Evolutionary conservation across 2,797 vertebrate species (phyloP).

Genomic region (Neosilurus mollespiculum): DNA sequence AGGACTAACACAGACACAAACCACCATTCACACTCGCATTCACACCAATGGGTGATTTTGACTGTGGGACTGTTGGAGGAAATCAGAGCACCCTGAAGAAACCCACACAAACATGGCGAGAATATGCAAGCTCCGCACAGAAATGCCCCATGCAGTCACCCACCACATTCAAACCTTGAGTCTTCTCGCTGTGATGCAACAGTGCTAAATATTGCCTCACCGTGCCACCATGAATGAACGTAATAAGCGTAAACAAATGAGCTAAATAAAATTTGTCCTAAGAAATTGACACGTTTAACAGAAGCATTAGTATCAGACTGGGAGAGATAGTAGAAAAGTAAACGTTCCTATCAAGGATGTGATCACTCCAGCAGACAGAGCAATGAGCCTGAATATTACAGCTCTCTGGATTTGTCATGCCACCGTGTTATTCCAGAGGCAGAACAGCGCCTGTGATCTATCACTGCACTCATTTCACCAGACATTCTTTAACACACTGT

Average conservation of each 20-base stretch:
- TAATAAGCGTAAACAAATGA: not conserved
- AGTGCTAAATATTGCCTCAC: too few species aligned
- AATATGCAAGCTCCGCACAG: too few species aligned
- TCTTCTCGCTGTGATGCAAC: too few species aligned
- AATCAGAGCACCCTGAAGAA: too few species aligned
- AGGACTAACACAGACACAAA: too few species aligned
- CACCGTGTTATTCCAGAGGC: conserved; percentile 34
- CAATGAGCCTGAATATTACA: conserved; percentile 42
- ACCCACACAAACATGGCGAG: too few species aligned
- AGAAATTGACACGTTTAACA: not conserved
- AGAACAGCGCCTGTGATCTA: conserved; percentile 33
- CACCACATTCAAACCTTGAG: too few species aligned
- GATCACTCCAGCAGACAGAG: conserved; percentile 19
- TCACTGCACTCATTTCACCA: conserved; percentile 49
- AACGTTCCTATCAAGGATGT: conserved; percentile 16
- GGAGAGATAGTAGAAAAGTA: conserved; percentile 5
- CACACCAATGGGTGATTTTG: too few species aligned
- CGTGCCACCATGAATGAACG: not conserved
- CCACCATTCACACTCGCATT: too few species aligned
- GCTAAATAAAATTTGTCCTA: not conserved
- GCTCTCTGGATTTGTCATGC: conserved; percentile 48
- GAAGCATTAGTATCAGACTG: not conserved
- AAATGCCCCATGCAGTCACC: too few species aligned
- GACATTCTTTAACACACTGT: conserved; percentile 38
- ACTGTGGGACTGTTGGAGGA: too few species aligned